phyloP scores from a whole-genome alignment of 2,113 vertebrate species.

The Platichthys flesus region DNA sequence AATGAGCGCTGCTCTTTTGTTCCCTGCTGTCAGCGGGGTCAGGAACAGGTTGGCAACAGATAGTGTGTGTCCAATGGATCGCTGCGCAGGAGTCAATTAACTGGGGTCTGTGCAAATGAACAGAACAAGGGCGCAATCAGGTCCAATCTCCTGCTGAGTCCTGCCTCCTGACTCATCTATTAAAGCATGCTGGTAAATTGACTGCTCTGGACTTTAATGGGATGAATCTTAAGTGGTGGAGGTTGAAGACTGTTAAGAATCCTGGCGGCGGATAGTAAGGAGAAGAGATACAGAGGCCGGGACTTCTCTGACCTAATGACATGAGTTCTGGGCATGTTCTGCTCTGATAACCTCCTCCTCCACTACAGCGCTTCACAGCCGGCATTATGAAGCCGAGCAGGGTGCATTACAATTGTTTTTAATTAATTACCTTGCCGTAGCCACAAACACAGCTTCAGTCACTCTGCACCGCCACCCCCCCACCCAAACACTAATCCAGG shows the following conservation, averaged over 20 bases:
- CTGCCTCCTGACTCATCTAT: constrained; percentile 70
- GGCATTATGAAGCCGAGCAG: constrained; percentile 48
- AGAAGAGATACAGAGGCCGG: constrained; percentile 19
- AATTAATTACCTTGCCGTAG: constrained; percentile 75
- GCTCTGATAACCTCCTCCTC: constrained; percentile 48
- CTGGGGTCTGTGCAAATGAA: constrained; percentile 73
- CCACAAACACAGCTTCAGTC: constrained; percentile 62
- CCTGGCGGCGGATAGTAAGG: constrained; percentile 13
- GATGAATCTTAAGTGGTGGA: constrained; percentile 64
- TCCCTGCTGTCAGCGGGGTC: constrained; percentile 53
- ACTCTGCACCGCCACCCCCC: constrained; percentile 48
- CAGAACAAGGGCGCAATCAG: constrained; percentile 77
- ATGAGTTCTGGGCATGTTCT: constrained; percentile 35
- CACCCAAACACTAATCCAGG: constrained; percentile 66
- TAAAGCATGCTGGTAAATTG: constrained; percentile 68
- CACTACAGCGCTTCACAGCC: constrained; percentile 30
- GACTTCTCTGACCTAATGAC: constrained; percentile 21
- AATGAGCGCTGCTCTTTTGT: constrained; percentile 62
- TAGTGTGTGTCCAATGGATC: constrained; percentile 73
- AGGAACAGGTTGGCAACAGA: constrained; percentile 62
- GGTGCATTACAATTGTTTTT: constrained; percentile 65
- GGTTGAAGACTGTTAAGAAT: constrained; percentile 47
- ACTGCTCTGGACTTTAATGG: constrained; percentile 67
- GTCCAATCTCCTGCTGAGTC: constrained; percentile 71
- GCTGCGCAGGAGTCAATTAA: constrained; percentile 77